Evolutionary conservation across 2,888 invertebrate genomes (phyloP), one percentile per base, ranked within the genome.

Genomic region (Pseudoips prasinana): DNA sequence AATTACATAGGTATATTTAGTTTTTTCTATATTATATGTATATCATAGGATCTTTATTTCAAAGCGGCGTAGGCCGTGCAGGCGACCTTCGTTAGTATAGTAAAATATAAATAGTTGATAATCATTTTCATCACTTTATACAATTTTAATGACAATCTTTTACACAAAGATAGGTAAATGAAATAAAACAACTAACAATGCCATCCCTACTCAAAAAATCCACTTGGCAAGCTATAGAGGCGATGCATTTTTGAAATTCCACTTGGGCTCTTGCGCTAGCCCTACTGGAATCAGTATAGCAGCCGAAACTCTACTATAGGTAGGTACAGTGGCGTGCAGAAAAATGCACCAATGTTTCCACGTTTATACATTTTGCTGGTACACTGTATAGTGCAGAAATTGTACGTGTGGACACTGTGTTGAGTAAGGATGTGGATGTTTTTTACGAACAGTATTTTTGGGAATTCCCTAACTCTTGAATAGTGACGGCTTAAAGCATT

Each of bases 171-270:
- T n/a, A n/a, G n/a, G n/a, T n/a, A n/a, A n/a, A n/a, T n/a, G n/a
- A n/a, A n/a, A n/a, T n/a, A n/a, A n/a, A n/a, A n/a, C n/a, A n/a
- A n/a, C n/a, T n/a, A n/a, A n/a, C n/a, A 14, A 7, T 29, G 49
- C 1, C 69, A 78, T 8, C 77, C 79, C 76, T 78, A 46, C 32
- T 14, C 26, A 33, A 48, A 61, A 70, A 70, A 73, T 69, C 64
- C 62, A 50, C 63, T 60, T 56, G 45, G 37, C 54, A 39, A 58
- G 40, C 64, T 51, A 75, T 70, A 61, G 69, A 69, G 63, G 71
- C 74, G 71, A 62, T 68, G 77, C 68, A 78, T 78, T 78, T 80
- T 79, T 78, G 68, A 75, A 72, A 73, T 67, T 65, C 64, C 65
- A 49, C 59, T 54, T 57, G 63, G 52, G 64, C 61, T 68, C 58